Evolutionary conservation across 2,113 vertebrate genomes (phyloP).

Genomic region (Pollachius pollachius): DNA sequence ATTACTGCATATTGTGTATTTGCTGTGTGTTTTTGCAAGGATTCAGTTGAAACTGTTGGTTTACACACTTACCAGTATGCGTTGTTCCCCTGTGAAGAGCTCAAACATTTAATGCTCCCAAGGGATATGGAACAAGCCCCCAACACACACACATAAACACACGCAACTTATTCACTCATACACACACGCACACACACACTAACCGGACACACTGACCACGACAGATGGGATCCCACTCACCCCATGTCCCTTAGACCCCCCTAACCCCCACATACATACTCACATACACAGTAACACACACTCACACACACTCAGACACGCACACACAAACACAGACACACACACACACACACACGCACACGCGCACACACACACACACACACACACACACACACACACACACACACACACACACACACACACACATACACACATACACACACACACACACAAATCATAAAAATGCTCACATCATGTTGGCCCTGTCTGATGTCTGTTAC

Average conservation of each 20-base stretch:
- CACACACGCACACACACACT: constrained; percentile 1
- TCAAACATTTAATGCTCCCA: neutral
- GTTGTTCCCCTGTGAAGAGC: neutral
- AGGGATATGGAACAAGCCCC: neutral
- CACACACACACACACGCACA: too few relatives aligned
- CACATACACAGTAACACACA: constrained; percentile 5
- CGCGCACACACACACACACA: too few relatives aligned
- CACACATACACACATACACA: too few relatives aligned
- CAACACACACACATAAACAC: neutral
- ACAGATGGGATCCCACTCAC: constrained; percentile 2
- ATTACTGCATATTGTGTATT: too few relatives aligned
- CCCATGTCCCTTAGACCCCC: neutral
- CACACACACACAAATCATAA: constrained; percentile 1
- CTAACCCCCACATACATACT: neutral
- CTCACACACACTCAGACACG: constrained; percentile 4
- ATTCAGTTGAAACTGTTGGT: too few relatives aligned
- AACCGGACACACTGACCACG: neutral
- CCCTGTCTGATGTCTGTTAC: constrained; percentile 3
- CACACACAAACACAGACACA: neutral
- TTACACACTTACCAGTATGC: neutral
- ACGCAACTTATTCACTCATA: neutral
- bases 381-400: too few relatives aligned
- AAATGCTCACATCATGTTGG: neutral
- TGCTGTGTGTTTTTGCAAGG: too few relatives aligned
- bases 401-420: too few relatives aligned